phyloP scores from a whole-genome alignment of 53 echinoderm and acorn worm species.

The Apostichopus leukothele region DNA sequence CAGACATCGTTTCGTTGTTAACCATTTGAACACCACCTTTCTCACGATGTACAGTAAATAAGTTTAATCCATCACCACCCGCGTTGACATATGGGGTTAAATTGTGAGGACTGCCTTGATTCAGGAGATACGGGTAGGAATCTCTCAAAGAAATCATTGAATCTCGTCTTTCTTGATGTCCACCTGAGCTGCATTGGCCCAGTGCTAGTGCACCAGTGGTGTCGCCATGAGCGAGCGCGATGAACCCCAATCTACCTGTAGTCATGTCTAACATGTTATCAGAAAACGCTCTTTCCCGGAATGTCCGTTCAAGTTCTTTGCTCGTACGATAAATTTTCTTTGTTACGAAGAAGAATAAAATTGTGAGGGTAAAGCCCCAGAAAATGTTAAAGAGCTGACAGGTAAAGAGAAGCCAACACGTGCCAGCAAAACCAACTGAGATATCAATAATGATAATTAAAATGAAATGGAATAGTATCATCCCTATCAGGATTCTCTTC shows the following conservation, averaged over 20 bases:
- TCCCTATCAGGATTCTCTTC: not conserved
- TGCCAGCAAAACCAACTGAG: not conserved
- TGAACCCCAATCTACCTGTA: not conserved
- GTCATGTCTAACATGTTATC: not conserved
- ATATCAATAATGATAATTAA: constrained; percentile 11
- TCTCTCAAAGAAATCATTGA: not conserved
- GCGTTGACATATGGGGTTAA: too few relatives aligned
- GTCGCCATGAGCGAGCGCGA: not conserved
- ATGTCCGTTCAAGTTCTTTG: not conserved
- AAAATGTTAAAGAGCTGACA: constrained; percentile 22
- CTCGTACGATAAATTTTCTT: not conserved
- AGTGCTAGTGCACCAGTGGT: too few relatives aligned
- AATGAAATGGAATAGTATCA: constrained; percentile 14
- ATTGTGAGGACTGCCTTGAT: not conserved
- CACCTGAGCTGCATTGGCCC: too few relatives aligned
- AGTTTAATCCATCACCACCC: too few relatives aligned
- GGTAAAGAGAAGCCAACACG: constrained; percentile 10
- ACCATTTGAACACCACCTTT: too few relatives aligned
- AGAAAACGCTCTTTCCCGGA: constrained; percentile 14
- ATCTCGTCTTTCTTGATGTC: not conserved
- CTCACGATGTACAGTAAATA: too few relatives aligned
- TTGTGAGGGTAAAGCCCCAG: constrained; percentile 16
- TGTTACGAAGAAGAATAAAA: not conserved
- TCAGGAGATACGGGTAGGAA: not conserved
- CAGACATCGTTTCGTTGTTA: too few relatives aligned